Evolutionary conservation across 2,888 invertebrate species (phyloP).

Genomic region (Dromius quadrimaculatus): DNA sequence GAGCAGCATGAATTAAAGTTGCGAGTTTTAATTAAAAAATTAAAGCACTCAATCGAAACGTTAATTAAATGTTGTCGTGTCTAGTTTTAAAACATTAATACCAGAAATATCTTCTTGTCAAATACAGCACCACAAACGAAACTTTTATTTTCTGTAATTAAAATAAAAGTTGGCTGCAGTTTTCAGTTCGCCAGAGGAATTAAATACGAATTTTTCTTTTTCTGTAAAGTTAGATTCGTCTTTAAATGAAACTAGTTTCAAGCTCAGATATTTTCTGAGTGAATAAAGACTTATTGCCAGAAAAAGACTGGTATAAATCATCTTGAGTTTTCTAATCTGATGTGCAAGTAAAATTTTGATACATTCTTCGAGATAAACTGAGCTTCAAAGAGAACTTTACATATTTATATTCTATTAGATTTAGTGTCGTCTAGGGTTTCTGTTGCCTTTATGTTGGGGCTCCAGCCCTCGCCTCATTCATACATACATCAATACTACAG

Average conservation of each 20-base stretch:
- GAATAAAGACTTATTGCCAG: too few relatives aligned
- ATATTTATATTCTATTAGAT: constrained; percentile 14
- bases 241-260: constrained; percentile 6
- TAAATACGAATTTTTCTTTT: constrained; percentile 37
- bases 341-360: too few relatives aligned
- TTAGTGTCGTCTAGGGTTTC: constrained; percentile 14
- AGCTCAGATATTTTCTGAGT: neutral
- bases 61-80: constrained; percentile 37
- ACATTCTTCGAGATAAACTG: neutral
- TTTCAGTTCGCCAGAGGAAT: constrained; percentile 41
- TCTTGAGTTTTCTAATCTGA: too few relatives aligned
- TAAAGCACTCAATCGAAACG: constrained; percentile 44
- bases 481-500: constrained; percentile 44
- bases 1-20: constrained; percentile 31
- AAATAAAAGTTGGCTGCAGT: constrained; percentile 47
- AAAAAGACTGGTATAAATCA: too few relatives aligned
- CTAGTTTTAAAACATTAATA: constrained; percentile 42
- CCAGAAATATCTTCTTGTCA: constrained; percentile 42
- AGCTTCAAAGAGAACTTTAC: constrained; percentile 13
- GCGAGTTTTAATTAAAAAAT: constrained; percentile 43
- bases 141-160: constrained; percentile 50
- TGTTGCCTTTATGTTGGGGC: neutral
- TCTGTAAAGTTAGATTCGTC: constrained; percentile 14
- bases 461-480: constrained; percentile 6
- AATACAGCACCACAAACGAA: constrained; percentile 41